Conservation (phyloP, 2,888 invertebrate genomes). For the Suillia variegata region DNA sequence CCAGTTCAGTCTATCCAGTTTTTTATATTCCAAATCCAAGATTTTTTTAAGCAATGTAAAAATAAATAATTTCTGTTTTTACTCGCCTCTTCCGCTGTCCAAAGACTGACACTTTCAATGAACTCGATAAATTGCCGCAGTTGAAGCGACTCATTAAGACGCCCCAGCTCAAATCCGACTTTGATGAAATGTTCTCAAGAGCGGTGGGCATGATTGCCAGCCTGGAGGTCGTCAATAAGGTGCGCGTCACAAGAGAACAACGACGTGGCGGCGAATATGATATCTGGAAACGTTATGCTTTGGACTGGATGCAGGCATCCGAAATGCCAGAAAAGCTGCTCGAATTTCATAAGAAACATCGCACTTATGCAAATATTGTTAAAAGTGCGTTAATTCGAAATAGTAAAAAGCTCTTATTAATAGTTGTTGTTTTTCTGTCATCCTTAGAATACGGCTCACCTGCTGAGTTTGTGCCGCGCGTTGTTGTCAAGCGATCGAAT, state of each 20-base stretch:
- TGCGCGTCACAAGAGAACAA: constrained; percentile 70
- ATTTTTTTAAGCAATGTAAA: no score
- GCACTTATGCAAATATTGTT: constrained; percentile 75
- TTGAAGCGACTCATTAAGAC: constrained; percentile 51
- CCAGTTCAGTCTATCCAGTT: no score
- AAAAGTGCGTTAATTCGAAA: constrained; percentile 70
- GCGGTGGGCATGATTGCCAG: constrained; percentile 81
- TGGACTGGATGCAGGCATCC: constrained; percentile 71
- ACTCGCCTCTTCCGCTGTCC: no score
- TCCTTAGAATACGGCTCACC: constrained; percentile 80
- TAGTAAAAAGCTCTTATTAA: background rate
- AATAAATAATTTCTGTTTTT: background rate
- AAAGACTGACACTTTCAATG: constrained; percentile 85
- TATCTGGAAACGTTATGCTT: constrained; percentile 82
- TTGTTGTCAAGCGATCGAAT: constrained; percentile 71
- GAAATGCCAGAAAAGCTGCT: constrained; percentile 61
- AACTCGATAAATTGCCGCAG: constrained; percentile 75
- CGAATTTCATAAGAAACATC: constrained; percentile 73
- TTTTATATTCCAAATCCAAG: no score
- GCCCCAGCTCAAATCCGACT: constrained; percentile 53
- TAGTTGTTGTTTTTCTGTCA: background rate
- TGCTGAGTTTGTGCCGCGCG: constrained; percentile 73
- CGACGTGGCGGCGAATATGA: constrained; percentile 89
- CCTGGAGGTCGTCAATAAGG: constrained; percentile 76
- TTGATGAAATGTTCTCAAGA: constrained; percentile 78